Conservation (phyloP, 2,888 invertebrate species). For the Caenorhabditis drosophilae region DNA sequence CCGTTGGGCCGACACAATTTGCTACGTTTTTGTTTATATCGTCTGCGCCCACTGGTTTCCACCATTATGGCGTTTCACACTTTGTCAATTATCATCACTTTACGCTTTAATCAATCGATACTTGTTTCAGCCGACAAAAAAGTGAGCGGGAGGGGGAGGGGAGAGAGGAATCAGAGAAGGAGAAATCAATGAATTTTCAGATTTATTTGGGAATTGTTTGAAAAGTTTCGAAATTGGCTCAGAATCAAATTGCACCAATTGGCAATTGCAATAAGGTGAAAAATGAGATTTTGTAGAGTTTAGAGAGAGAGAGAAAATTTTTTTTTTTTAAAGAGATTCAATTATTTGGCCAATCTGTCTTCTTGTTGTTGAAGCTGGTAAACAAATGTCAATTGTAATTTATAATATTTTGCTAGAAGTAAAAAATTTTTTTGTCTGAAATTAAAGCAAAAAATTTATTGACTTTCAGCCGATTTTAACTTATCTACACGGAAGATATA, state of each 20-base stretch:
- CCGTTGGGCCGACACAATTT: slow-evolving; percentile 44
- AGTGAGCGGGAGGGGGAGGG: too few species aligned
- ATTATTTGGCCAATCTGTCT: slow-evolving; percentile 60
- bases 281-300: background rate
- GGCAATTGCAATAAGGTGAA: slow-evolving; percentile 37
- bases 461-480: slow-evolving; percentile 47
- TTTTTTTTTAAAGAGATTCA: slow-evolving; percentile 46
- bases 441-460: too few species aligned
- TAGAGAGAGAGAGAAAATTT: too few species aligned
- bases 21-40: slow-evolving; percentile 50
- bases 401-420: slow-evolving; percentile 31
- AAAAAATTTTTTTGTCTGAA: too few species aligned
- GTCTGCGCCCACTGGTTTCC: slow-evolving; percentile 55
- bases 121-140: slow-evolving; percentile 28
- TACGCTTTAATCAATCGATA: too few species aligned
- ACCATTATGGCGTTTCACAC: slow-evolving; percentile 37
- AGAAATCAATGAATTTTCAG: slow-evolving; percentile 1
- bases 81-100: slow-evolving; percentile 30
- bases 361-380: slow-evolving; percentile 37
- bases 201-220: background rate
- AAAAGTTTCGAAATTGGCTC: slow-evolving; percentile 20
- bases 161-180: too few species aligned
- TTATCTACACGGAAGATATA: slow-evolving; percentile 47
- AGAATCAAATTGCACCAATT: slow-evolving; percentile 37
- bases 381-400: slow-evolving; percentile 23